A percentile compares a stretch with the other conserved stretches of the same genome.
phyloP scores from a whole-genome alignment of 1,140 invertebrate species.

The Plodia interpunctella region DNA sequence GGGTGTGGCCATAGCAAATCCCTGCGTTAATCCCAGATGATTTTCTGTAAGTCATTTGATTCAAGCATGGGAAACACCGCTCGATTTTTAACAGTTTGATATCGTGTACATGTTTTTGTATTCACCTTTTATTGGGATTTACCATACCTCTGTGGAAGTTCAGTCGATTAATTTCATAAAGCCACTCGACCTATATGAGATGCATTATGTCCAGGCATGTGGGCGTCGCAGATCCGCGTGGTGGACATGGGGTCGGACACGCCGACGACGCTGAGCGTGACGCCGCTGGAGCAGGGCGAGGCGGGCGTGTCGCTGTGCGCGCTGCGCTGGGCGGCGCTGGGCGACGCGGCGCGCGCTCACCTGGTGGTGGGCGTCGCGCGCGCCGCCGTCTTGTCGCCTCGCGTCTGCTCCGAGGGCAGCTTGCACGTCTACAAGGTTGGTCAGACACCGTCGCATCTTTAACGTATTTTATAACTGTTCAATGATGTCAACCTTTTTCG shows the following conservation, averaged over 20 bases:
- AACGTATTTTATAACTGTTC: slow-evolving; percentile 14
- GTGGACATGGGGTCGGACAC: slow-evolving; percentile 86
- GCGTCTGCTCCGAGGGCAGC: slow-evolving; percentile 87
- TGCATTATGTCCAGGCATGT: no score
- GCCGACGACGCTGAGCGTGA: slow-evolving; percentile 84
- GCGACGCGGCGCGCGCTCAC: slow-evolving; percentile 47
- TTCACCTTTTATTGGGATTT: no score
- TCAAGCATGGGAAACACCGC: slow-evolving; percentile 63
- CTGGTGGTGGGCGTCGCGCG: slow-evolving; percentile 84
- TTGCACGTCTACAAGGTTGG: slow-evolving; percentile 93
- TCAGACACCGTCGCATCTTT: no score
- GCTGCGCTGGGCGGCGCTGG: slow-evolving; percentile 71
- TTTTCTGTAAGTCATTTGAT: slow-evolving; percentile 66
- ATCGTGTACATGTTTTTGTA: no score
- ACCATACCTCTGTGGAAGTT: no score
- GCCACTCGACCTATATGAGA: no score
- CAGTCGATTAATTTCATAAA: no score
- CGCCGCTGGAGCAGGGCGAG: slow-evolving; percentile 96
- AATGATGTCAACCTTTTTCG: slow-evolving; percentile 61
- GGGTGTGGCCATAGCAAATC: slow-evolving; percentile 66
- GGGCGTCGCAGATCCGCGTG: slow-evolving; percentile 96
- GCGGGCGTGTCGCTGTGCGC: slow-evolving; percentile 91
- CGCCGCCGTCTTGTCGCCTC: slow-evolving; percentile 93
- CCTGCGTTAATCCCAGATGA: slow-evolving; percentile 73
- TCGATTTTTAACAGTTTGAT: background rate